Base-by-base conservation (phyloP, 2,113 vertebrate genomes). In the Nicator chloris region DNA sequence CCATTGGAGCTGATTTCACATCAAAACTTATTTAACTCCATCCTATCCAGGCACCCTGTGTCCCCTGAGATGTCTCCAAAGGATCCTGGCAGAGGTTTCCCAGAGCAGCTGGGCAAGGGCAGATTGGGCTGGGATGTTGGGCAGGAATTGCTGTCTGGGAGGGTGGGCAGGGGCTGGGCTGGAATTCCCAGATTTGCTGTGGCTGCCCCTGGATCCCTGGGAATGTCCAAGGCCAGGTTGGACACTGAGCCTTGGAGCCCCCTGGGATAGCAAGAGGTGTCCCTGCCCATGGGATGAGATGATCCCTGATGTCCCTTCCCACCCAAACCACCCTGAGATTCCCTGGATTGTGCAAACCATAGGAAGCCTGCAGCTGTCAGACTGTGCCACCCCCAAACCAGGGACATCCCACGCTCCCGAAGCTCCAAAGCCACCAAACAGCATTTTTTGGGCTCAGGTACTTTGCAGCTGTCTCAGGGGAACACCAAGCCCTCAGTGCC, bases 391-490 rank as follows among this genome's bases (percentile, higher is more conserved):
- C 21, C n/a, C 31, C 64, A 18, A 15, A 26, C 12, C 54, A 7
- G 1, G 24, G 35, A 49, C 1, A 56, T 15, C 5, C 56, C 6
- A 2, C 0, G 0, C 13, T 45, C 26, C 71, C 33, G 1, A 33
- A 7, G 3, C 33, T 31, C 49, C 24, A 40, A 21, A 54, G 27
- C 18, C 51, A 26, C 1, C 13, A 0, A 68, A 42, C 26, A 15
- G 12, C 54, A 4, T 39, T 15, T 72, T 18, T 33, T 26, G 61
- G 44, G n/a, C 31, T 49, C 27, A 15, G 57, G 6, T 4, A 4
- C 26, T 45, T 20, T 11, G 28, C 63, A 51, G 57, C 0, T 28
- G 37, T 21, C 72, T 44, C 39, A 28, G 1, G n/a, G 33, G 61
- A 68, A 15, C 72, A 61, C 2, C 33, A 33, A 13, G 17, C 30